phyloP scores from a whole-genome alignment of 2,888 invertebrate genomes.

The Holacanthella duospinosa region DNA sequence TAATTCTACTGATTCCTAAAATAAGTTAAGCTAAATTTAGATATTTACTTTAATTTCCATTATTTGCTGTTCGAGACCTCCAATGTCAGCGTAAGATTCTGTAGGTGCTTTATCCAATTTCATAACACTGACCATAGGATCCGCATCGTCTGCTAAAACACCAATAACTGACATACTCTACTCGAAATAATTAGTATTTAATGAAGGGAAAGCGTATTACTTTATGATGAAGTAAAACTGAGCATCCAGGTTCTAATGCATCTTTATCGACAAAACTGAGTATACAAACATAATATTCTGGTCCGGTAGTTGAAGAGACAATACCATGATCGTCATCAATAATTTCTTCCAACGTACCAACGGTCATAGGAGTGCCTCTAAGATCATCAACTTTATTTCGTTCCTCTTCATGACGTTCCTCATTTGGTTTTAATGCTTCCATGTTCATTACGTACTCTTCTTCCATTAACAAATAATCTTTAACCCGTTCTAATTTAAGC shows the following conservation, averaged over 20 bases:
- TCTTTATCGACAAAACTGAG: constrained; percentile 99
- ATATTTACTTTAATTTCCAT: constrained; percentile 78
- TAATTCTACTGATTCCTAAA: constrained; percentile 93
- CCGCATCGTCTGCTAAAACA: constrained; percentile 95
- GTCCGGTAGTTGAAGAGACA: constrained; percentile 96
- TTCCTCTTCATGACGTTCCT: constrained; percentile 83
- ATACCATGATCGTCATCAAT: constrained; percentile 99
- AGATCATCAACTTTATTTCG: constrained; percentile 62
- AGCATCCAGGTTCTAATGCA: constrained; percentile 96
- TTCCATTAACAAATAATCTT: constrained; percentile 97
- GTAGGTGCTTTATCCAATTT: constrained; percentile 97
- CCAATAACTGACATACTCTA: constrained; percentile 99
- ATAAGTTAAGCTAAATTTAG: constrained; percentile 94
- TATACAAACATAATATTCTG: constrained; percentile 98
- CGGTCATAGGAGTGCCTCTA: constrained; percentile 98
- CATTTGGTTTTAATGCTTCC: constrained; percentile 94
- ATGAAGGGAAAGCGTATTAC: too few species aligned
- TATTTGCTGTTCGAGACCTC: constrained; percentile 99
- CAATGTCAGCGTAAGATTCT: constrained; percentile 92
- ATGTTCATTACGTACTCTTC: constrained; percentile 98
- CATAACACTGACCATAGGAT: constrained; percentile 99
- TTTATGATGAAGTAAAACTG: constrained; percentile 95
- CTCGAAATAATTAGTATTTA: too few species aligned
- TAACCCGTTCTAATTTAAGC: constrained; percentile 90
- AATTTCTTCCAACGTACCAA: constrained; percentile 95